Percentiles rank a stretch among this genome's conserved stretches.
phyloP scores from a whole-genome alignment of 2,797 vertebrate species.

The Sitta carolinensis region DNA sequence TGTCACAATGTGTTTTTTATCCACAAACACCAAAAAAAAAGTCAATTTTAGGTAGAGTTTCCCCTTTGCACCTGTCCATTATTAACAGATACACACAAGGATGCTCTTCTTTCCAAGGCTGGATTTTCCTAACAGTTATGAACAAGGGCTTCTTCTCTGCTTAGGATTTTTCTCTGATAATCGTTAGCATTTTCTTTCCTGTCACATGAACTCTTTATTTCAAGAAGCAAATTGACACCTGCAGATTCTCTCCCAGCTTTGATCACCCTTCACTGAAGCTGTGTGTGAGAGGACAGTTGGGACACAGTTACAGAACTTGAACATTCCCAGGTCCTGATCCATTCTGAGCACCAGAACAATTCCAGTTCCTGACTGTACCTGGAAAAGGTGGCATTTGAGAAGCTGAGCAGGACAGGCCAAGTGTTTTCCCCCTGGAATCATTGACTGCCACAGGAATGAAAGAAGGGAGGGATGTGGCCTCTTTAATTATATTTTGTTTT shows the following conservation, averaged over 20 bases:
- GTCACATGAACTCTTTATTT: conserved; percentile 24
- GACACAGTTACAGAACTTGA: background rate
- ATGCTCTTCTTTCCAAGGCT: conserved; percentile 28
- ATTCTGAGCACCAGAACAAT: background rate
- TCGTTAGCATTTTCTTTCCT: conserved; percentile 26
- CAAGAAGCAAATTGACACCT: conserved; percentile 54
- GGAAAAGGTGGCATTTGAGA: conserved; percentile 6
- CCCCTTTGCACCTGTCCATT: background rate
- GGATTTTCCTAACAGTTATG: background rate
- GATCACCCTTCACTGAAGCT: background rate
- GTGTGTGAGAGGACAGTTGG: background rate
- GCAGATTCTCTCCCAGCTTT: background rate
- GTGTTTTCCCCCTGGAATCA: background rate
- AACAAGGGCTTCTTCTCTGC: conserved; percentile 5
- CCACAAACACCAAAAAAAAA: background rate
- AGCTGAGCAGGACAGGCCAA: conserved; percentile 3
- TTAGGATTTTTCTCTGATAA: conserved; percentile 25
- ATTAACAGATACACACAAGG: background rate
- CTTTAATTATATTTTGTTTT: background rate
- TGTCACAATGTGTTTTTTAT: background rate
- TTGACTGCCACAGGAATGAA: background rate
- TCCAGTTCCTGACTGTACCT: background rate
- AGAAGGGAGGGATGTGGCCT: background rate
- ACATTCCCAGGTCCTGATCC: background rate
- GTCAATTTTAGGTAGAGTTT: background rate